Evolutionary conservation across 2,113 vertebrate genomes (phyloP).

Genomic region (Epinephelus fuscoguttatus): DNA sequence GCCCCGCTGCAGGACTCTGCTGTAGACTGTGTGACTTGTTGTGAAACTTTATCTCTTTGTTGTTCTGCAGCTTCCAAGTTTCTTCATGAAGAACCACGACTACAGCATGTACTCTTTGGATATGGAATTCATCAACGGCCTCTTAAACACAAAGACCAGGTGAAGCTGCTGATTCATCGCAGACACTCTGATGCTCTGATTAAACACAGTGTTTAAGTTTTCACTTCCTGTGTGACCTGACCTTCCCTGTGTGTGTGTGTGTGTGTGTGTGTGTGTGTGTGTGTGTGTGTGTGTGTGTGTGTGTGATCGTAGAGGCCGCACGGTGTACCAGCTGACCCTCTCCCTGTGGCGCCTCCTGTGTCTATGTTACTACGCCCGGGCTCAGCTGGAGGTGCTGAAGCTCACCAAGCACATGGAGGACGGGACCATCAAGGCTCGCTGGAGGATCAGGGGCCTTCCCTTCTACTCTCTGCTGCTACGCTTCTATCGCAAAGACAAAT

Average conservation of each 20-base stretch:
- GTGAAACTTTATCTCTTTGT: too few relatives aligned
- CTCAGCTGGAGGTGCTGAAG: slow-evolving; percentile 89
- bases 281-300: background rate
- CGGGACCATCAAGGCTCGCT: slow-evolving; percentile 89
- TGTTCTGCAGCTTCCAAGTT: slow-evolving; percentile 86
- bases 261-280: slow-evolving; percentile 27
- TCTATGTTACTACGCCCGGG: slow-evolving; percentile 87
- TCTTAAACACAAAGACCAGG: slow-evolving; percentile 88
- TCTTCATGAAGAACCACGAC: slow-evolving; percentile 88
- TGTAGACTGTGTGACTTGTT: too few relatives aligned
- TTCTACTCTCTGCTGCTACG: slow-evolving; percentile 84
- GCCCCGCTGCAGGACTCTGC: too few relatives aligned
- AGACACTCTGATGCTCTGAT: background rate
- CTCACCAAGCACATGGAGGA: slow-evolving; percentile 91
- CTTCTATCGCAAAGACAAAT: slow-evolving; percentile 90
- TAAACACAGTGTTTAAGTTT: background rate
- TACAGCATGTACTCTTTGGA: slow-evolving; percentile 88
- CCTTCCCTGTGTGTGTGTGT: slow-evolving; percentile 3
- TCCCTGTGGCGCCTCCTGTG: slow-evolving; percentile 85
- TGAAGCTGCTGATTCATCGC: slow-evolving; percentile 51
- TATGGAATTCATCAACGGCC: slow-evolving; percentile 90
- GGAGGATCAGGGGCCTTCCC: slow-evolving; percentile 90
- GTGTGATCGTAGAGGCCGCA: slow-evolving; percentile 78
- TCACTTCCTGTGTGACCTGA: background rate
- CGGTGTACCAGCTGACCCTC: slow-evolving; percentile 83